phyloP scores from a whole-genome alignment of 2,113 vertebrate species.

The Anguilla rostrata region DNA sequence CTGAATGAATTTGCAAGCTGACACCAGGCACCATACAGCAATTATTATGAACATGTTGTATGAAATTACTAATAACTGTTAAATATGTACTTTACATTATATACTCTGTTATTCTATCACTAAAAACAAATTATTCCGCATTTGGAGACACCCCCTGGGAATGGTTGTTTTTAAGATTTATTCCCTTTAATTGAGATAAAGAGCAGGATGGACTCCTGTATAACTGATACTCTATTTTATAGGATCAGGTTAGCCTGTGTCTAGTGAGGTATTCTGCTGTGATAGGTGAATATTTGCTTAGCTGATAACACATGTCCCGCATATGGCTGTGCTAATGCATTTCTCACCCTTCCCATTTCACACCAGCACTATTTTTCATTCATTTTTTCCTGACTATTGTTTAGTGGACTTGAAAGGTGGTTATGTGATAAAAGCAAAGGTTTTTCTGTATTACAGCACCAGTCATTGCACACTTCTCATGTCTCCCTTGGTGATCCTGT shows the following conservation, averaged over 20 bases:
- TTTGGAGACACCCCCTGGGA: slow-evolving; percentile 35
- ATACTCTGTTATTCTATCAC: neutral
- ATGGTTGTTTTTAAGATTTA: slow-evolving; percentile 32
- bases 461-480: slow-evolving; percentile 9
- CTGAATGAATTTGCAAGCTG: neutral
- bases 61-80: neutral
- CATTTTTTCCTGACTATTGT: slow-evolving; percentile 56
- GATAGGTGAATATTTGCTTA: slow-evolving; percentile 72
- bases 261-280: slow-evolving; percentile 53
- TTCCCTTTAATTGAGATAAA: slow-evolving; percentile 2
- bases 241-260: neutral
- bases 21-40: neutral
- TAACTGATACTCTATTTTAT: neutral
- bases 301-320: slow-evolving; percentile 61
- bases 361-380: slow-evolving; percentile 35
- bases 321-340: slow-evolving; percentile 59
- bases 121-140: neutral
- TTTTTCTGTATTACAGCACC: slow-evolving; percentile 47
- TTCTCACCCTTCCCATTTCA: slow-evolving; percentile 46
- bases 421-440: slow-evolving; percentile 52
- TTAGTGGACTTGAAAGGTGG: slow-evolving; percentile 58
- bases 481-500: slow-evolving; percentile 9
- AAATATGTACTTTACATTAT: neutral
- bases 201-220: no score
- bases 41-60: neutral